These are phyloP conservation scores for Lontra canadensis DNA, from an alignment of 2,113 vertebrate genomes.

Conservation along the genomic window DNA sequence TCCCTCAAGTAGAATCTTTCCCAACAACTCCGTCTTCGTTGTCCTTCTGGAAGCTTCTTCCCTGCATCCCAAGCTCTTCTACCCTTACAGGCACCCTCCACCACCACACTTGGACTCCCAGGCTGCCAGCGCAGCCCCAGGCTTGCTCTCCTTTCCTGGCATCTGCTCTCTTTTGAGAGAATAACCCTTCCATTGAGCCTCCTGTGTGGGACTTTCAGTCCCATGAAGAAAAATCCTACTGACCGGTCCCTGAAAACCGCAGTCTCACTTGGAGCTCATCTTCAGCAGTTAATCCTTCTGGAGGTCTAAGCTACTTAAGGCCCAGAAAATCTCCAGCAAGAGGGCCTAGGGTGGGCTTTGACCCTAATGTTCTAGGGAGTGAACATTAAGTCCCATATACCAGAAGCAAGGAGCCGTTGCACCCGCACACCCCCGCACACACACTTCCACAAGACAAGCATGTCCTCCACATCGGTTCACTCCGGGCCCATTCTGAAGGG, in stretches of 20 bases:
- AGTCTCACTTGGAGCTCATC: background rate
- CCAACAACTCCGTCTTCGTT: background rate
- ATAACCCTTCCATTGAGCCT: background rate
- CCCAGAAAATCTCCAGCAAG: background rate
- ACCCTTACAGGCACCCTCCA: too few relatives aligned
- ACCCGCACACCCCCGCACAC: background rate
- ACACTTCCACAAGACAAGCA: background rate
- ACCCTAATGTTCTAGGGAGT: background rate
- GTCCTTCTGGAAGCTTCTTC: background rate
- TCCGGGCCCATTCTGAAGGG: background rate
- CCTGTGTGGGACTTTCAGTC: background rate
- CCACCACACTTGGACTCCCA: background rate
- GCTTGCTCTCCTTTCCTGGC: background rate
- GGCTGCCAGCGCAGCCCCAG: background rate
- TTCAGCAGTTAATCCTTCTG: background rate
- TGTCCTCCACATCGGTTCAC: background rate
- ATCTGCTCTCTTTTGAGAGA: background rate
- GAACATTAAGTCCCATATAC: background rate
- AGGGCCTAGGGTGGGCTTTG: background rate
- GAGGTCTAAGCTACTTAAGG: background rate
- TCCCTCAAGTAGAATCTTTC: background rate
- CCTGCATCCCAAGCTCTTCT: background rate
- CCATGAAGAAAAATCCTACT: background rate
- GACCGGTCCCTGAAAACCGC: background rate
- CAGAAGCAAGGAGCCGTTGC: background rate